Evolutionary conservation across 2,797 vertebrate species (phyloP).

Genomic region (Kryptolebias ocellatus): DNA sequence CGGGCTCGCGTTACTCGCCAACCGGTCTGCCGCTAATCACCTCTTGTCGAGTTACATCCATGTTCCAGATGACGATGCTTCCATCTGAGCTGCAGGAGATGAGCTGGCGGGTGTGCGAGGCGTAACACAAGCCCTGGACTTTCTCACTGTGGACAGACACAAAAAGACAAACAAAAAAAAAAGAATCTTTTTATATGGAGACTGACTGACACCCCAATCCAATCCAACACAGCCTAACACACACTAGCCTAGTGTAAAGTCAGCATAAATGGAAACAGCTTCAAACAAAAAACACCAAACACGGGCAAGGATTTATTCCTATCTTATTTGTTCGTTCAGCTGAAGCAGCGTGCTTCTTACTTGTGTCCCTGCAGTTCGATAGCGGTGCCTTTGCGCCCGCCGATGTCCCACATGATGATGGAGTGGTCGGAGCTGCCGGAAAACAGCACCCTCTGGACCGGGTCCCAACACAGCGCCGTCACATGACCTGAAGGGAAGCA

Average conservation of each 20-base stretch:
- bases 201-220: too few relatives aligned
- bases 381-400: constrained; percentile 96
- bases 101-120: constrained; percentile 94
- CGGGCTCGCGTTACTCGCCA: not conserved
- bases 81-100: constrained; percentile 96
- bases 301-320: not conserved
- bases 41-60: constrained; percentile 98
- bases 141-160: constrained; percentile 84
- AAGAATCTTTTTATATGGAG: too few relatives aligned
- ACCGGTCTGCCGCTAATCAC: constrained; percentile 64
- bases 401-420: constrained; percentile 99
- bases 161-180: constrained; percentile 8
- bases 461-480: constrained; percentile 96
- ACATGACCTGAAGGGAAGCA: constrained; percentile 86
- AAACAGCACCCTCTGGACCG: constrained; percentile 91
- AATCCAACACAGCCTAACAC: too few relatives aligned
- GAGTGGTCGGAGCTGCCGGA: constrained; percentile 97
- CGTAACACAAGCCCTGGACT: constrained; percentile 94
- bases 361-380: constrained; percentile 98
- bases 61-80: constrained; percentile 97
- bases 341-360: constrained; percentile 73
- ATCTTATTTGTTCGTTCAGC: not conserved
- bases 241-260: not conserved
- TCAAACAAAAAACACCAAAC: not conserved
- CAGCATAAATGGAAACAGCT: not conserved